Evolutionary conservation across 2,113 vertebrate genomes (phyloP).

Genomic region (Caranx ignobilis): DNA sequence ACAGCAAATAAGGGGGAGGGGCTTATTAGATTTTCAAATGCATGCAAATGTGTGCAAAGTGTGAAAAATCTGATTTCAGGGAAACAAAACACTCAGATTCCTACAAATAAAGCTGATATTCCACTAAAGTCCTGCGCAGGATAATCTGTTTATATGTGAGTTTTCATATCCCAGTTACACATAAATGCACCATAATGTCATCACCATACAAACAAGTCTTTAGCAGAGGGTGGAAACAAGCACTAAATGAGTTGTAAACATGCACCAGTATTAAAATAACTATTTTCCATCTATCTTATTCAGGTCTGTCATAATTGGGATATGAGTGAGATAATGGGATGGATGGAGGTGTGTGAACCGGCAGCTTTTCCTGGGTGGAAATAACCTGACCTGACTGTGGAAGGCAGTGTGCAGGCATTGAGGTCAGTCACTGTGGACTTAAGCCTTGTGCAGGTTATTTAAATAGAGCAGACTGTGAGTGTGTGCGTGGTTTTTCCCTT

Average conservation of each 20-base stretch:
- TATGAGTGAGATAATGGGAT: background rate
- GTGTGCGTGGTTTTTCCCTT: conserved; percentile 14
- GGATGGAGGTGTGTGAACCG: background rate
- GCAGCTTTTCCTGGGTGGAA: conserved; percentile 20
- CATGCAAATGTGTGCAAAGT: background rate
- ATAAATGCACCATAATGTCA: conserved; percentile 43
- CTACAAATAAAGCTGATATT: conserved; percentile 41
- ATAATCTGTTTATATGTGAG: conserved; percentile 60
- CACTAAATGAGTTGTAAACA: conserved; percentile 37
- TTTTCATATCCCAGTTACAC: conserved; percentile 45
- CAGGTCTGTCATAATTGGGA: conserved; percentile 15
- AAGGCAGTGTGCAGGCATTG: background rate
- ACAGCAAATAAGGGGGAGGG: background rate
- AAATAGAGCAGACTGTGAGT: background rate
- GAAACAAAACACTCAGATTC: conserved; percentile 4
- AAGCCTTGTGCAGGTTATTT: conserved; percentile 8
- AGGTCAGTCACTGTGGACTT: conserved; percentile 15
- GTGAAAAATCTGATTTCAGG: background rate
- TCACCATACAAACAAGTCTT: conserved; percentile 59
- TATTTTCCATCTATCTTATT: conserved; percentile 40
- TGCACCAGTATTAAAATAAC: conserved; percentile 36
- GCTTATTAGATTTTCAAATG: background rate
- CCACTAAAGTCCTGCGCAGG: conserved; percentile 4
- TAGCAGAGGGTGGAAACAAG: conserved; percentile 29
- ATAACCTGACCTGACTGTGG: conserved; percentile 34